Evolutionary conservation across 2,888 invertebrate genomes (phyloP).

Genomic region (Atrina japonica): DNA sequence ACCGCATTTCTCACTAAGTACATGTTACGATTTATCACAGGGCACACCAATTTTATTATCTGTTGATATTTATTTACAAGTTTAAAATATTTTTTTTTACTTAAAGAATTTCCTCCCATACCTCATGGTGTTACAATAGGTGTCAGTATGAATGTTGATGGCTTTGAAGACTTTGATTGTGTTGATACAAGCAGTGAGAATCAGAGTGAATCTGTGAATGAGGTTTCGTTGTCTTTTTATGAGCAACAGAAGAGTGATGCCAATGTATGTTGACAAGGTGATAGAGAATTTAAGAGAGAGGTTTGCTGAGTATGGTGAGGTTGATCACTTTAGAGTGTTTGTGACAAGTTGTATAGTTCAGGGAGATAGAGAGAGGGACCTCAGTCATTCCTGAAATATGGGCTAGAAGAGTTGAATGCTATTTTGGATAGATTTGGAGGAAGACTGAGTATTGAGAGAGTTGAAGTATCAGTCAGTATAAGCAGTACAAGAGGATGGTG

Average conservation of each 20-base stretch:
- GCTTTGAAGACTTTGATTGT: constrained; percentile 33
- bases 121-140: too few relatives aligned
- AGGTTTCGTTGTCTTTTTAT: too few relatives aligned
- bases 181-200: too few relatives aligned
- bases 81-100: too few relatives aligned
- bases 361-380: background rate
- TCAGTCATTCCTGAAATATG: constrained; percentile 31
- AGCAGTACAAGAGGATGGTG: constrained; percentile 41
- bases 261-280: constrained; percentile 23
- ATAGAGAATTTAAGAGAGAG: constrained; percentile 31
- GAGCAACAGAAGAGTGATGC: background rate
- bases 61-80: too few relatives aligned
- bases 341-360: constrained; percentile 15
- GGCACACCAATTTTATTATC: too few relatives aligned
- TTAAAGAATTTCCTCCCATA: too few relatives aligned
- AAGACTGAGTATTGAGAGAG: constrained; percentile 4
- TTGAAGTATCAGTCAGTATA: constrained; percentile 24
- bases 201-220: background rate
- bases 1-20: too few relatives aligned
- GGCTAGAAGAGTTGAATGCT: constrained; percentile 19
- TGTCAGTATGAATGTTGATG: constrained; percentile 10
- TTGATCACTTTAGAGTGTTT: too few relatives aligned
- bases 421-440: constrained; percentile 29
- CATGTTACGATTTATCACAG: too few relatives aligned
- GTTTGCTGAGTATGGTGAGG: constrained; percentile 36